Evolutionary conservation across 2,888 invertebrate genomes (phyloP).

Genomic region (Parnassius orleans): DNA sequence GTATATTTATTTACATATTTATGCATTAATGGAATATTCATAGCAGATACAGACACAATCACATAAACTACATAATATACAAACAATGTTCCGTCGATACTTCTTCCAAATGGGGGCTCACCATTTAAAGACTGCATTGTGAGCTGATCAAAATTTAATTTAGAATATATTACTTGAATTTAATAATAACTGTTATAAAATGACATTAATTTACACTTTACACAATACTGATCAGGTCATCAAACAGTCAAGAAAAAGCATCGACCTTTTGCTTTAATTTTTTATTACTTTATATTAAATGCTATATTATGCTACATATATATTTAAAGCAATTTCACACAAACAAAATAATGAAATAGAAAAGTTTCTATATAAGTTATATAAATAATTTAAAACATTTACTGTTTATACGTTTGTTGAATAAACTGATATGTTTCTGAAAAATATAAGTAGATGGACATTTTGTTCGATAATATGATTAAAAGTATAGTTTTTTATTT

Average conservation of each 20-base stretch:
- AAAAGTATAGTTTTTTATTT: constrained; percentile 18
- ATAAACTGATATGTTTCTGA: constrained; percentile 46
- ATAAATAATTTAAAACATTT: background rate
- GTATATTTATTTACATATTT: constrained; percentile 23
- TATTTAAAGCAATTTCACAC: background rate
- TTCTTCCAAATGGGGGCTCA: constrained; percentile 74
- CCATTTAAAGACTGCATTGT: constrained; percentile 57
- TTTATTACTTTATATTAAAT: background rate
- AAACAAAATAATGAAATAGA: background rate
- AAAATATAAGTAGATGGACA: constrained; percentile 35
- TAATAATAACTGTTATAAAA: background rate
- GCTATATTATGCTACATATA: background rate
- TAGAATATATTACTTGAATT: background rate
- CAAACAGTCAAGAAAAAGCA: constrained; percentile 62
- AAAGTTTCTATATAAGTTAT: background rate
- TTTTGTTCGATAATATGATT: constrained; percentile 16
- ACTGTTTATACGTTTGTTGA: background rate
- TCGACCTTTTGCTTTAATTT: constrained; percentile 17
- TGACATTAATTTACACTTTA: background rate
- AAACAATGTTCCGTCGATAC: constrained; percentile 40
- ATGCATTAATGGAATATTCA: background rate
- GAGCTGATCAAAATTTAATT: constrained; percentile 47
- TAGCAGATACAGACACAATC: constrained; percentile 4
- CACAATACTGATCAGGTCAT: constrained; percentile 49
- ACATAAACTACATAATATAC: background rate